These are phyloP conservation scores for Urophycis tenuis DNA, from an alignment of 2,797 vertebrate species.

Conservation along the genomic window DNA sequence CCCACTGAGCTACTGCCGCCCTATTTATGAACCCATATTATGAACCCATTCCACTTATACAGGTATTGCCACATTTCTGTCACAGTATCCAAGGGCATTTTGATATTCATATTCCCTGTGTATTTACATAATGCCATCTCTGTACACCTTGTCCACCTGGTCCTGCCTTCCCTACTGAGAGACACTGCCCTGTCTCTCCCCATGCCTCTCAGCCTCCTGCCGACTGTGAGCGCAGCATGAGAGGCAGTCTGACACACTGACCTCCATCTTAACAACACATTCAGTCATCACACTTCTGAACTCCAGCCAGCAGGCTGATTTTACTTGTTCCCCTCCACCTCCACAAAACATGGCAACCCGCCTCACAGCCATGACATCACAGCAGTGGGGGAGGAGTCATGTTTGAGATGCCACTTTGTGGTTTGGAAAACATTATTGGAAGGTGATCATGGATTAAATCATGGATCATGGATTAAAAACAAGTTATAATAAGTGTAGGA, in stretches of 20 bases:
- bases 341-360: too few relatives aligned
- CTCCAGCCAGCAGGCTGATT: constrained; percentile 15
- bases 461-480: too few relatives aligned
- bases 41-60: not conserved
- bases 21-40: not conserved
- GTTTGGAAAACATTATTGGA: too few relatives aligned
- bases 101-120: not conserved
- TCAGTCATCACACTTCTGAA: constrained; percentile 12
- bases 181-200: not conserved
- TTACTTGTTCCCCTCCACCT: too few relatives aligned
- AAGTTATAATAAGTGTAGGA: too few relatives aligned
- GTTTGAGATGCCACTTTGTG: too few relatives aligned
- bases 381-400: too few relatives aligned
- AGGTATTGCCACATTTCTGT: not conserved
- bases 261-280: too few relatives aligned
- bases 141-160: not conserved
- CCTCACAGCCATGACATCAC: too few relatives aligned
- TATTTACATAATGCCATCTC: not conserved
- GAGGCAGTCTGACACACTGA: constrained; percentile 29
- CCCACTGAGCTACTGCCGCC: too few relatives aligned
- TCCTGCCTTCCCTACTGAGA: not conserved
- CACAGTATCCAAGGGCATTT: not conserved
- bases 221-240: not conserved
- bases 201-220: not conserved
- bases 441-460: too few relatives aligned